A percentile compares a stretch with the other conserved stretches of the same genome.
Conservation (phyloP, 2,113 vertebrate genomes). For the Sakesphorus luctuosus region DNA sequence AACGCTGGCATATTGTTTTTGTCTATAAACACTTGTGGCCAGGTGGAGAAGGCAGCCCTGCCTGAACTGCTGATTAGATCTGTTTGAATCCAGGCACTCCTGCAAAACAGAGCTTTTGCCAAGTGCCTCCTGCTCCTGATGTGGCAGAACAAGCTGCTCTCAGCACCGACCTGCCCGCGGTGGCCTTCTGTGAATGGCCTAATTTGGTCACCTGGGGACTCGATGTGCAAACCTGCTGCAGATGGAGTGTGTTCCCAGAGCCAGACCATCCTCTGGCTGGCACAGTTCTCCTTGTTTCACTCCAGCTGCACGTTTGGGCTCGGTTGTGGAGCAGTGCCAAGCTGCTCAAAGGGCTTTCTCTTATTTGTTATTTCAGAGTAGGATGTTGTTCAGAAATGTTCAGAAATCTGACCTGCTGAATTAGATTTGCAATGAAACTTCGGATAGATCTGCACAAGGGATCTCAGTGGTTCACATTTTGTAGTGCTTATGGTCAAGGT, state of each 20-base stretch:
- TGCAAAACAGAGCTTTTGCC: not conserved
- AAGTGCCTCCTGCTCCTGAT: not conserved
- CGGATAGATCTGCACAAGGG: not conserved
- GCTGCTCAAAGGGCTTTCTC: not conserved
- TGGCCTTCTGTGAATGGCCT: not conserved
- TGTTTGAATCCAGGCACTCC: not conserved
- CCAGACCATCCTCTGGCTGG: not conserved
- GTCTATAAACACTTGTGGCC: not conserved
- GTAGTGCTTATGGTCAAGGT: not conserved
- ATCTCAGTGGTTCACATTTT: not conserved
- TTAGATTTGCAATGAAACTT: not conserved
- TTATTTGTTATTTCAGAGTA: not conserved
- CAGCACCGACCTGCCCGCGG: fast-evolving
- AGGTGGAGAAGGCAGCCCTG: not conserved
- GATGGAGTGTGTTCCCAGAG: fast-evolving
- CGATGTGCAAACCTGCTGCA: not conserved
- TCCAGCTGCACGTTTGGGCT: not conserved
- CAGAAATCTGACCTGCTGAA: not conserved
- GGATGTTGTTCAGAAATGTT: not conserved
- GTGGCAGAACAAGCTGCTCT: not conserved
- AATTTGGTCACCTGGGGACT: not conserved
- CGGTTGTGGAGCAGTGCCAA: not conserved
- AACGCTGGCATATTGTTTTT: not conserved
- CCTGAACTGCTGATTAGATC: not conserved
- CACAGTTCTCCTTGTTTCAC: fast-evolving